Evolutionary conservation across 2,113 vertebrate species (phyloP).

Genomic region (Mirounga angustirostris): DNA sequence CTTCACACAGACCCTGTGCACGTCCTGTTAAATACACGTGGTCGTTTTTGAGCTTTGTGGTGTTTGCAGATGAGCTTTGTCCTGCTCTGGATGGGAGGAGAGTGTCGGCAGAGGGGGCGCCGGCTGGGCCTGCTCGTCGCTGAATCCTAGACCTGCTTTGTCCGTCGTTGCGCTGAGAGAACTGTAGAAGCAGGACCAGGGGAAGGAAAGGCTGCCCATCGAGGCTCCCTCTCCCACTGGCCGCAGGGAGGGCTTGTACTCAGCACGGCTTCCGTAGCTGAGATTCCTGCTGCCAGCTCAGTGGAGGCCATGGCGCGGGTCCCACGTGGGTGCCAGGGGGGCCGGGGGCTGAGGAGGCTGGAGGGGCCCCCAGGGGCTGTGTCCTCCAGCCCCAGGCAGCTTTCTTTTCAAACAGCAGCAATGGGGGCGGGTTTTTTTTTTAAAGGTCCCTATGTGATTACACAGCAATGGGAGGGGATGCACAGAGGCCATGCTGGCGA

Average conservation of each 20-base stretch:
- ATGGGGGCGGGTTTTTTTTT: not conserved
- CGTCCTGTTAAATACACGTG: accelerated
- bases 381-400: accelerated
- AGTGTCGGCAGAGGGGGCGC: accelerated
- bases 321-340: conserved; percentile 43
- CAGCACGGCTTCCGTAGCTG: conserved; percentile 50
- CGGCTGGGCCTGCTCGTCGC: not conserved
- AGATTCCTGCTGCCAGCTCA: conserved; percentile 46
- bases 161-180: accelerated
- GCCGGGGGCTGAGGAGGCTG: not conserved
- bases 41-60: not conserved
- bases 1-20: accelerated
- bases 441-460: not conserved
- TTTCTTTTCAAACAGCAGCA: not conserved
- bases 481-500: accelerated
- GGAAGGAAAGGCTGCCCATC: accelerated
- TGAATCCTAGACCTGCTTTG: not conserved
- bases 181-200: accelerated
- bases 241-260: not conserved
- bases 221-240: accelerated
- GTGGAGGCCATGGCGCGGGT: not conserved
- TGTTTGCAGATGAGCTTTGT: not conserved
- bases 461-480: too few species aligned
- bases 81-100: not conserved
- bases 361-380: conserved; percentile 19